Evolutionary conservation across 2,888 invertebrate genomes (phyloP).

Genomic region (Chironomus tentans): DNA sequence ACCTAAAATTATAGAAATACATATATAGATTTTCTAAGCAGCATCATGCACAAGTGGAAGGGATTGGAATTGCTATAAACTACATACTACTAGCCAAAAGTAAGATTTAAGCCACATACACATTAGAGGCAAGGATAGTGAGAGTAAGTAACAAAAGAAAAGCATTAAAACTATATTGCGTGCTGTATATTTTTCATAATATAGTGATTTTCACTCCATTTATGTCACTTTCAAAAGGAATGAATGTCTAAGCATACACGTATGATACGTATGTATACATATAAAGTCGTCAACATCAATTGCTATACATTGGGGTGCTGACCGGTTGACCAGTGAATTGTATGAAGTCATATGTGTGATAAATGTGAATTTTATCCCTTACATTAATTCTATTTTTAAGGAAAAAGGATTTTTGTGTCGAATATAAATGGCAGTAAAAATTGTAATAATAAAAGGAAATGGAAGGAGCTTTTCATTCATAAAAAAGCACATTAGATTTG

Average conservation of each 20-base stretch:
- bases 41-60: no score
- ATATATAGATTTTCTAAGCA: no score
- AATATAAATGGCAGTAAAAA: no score
- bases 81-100: no score
- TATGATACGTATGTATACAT: background rate
- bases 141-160: background rate
- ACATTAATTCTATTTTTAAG: background rate
- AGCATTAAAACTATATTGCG: conserved; percentile 4
- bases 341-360: background rate
- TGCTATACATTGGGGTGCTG: background rate
- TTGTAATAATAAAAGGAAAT: no score
- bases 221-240: background rate
- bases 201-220: conserved; percentile 22
- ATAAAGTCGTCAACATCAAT: conserved; percentile 4
- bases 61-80: no score
- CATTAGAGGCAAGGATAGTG: no score
- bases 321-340: background rate
- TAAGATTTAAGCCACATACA: no score
- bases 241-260: background rate
- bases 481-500: background rate
- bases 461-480: background rate
- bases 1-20: no score
- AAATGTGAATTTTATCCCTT: background rate
- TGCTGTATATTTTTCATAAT: conserved; percentile 6
- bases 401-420: background rate